Percentiles rank a stretch among this genome's conserved stretches.
These are phyloP conservation scores for Lepidotrigona ventralis DNA, from an alignment of 1,140 invertebrate species.

Conservation along the genomic window DNA sequence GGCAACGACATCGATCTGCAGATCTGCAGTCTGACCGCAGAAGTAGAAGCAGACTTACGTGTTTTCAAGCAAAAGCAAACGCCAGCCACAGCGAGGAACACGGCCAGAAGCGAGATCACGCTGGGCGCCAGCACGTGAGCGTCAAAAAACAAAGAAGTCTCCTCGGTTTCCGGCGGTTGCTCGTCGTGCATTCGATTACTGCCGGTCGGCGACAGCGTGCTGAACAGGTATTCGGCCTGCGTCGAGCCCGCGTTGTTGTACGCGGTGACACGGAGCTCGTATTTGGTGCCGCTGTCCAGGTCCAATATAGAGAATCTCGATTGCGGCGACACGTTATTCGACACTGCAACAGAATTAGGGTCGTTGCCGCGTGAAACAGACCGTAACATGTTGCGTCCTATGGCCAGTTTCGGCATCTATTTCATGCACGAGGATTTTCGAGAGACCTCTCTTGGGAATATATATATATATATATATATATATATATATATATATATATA, in stretches of 20 bases:
- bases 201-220: conserved; percentile 82
- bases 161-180: conserved; percentile 71
- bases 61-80: conserved; percentile 81
- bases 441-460: not conserved
- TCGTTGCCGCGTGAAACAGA: not conserved
- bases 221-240: conserved; percentile 84
- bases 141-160: conserved; percentile 77
- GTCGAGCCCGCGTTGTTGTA: conserved; percentile 87
- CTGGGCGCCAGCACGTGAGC: conserved; percentile 79
- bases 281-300: conserved; percentile 84
- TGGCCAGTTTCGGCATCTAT: not conserved
- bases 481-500: too few relatives aligned
- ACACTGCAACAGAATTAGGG: conserved; percentile 71
- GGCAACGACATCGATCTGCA: not conserved
- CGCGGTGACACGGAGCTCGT: conserved; percentile 84
- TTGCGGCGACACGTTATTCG: conserved; percentile 80
- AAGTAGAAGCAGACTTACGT: conserved; percentile 75
- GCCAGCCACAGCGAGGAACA: conserved; percentile 78
- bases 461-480: too few relatives aligned
- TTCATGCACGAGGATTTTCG: not conserved
- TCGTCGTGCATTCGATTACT: conserved; percentile 75
- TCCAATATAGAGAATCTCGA: conserved; percentile 82
- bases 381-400: too few relatives aligned
- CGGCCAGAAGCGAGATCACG: conserved; percentile 78
- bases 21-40: not conserved